Base-by-base conservation (phyloP, 1,140 invertebrate genomes). In the Drosophila rufa region DNA sequence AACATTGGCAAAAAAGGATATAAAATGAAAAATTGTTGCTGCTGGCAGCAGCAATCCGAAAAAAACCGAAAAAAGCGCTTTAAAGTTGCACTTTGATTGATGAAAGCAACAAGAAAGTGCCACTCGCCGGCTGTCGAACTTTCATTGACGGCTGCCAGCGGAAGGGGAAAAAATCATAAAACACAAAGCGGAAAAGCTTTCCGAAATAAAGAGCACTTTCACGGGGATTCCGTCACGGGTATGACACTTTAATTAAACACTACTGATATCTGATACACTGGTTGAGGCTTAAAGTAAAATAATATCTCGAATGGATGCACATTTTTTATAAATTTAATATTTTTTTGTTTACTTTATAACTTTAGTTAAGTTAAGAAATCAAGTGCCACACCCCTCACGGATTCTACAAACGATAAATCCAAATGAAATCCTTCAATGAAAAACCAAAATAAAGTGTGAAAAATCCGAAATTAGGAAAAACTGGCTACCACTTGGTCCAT, bases 11-110 rank as follows among this genome's bases (percentile, higher is more conserved):
- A 33, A 40, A 40, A 43, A 17, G 57, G 68, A 46, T 58, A 45
- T 69, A 86, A 86, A 76, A 75, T 86, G 82, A 86, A 79, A 85
- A 79, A 86, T 85, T 53, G 82, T 79, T 33, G 33, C 11, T 17
- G 53, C 42, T 51, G 76, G 55, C 43, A 27, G 42, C 43, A 67
- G 51, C 14, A 70, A 40, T 47, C 45, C 19, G 43, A 46, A 66
- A 66, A 17, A 12, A 30, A 22, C 36, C 42, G 15, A 58, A 75
- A 22, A 76, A 61, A 66, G 38, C 64, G 47, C 67, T 62, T 58
- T 46, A 70, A 53, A 76, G 60, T 81, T 81, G 56, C 61, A 60
- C 45, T 74, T 70, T 83, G 83, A 87, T 87, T 75, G 77, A 87
- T 87, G 83, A 69, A 70, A 60, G 42, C 43, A 50, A 43, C 59